Conservation (phyloP, 2,888 invertebrate genomes). For the Danaus chrysippus region DNA sequence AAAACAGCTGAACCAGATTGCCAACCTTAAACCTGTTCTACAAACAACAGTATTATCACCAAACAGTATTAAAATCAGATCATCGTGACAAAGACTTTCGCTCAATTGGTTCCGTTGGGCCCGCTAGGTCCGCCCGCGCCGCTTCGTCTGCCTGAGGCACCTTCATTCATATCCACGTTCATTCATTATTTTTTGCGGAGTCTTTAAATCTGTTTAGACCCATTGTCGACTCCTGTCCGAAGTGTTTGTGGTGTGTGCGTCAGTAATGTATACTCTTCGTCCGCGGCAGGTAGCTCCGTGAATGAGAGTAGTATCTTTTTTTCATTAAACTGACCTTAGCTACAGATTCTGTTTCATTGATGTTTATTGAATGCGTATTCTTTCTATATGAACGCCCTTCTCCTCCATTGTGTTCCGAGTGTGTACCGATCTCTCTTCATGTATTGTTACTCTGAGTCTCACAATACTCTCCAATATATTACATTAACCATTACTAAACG, state of each 20-base stretch:
- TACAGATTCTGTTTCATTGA: constrained; percentile 27
- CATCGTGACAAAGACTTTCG: neutral
- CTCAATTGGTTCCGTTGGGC: neutral
- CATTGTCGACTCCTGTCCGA: constrained; percentile 18
- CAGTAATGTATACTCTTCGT: constrained; percentile 44
- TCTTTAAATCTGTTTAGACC: constrained; percentile 10
- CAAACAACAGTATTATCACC: too few species aligned
- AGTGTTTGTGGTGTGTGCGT: constrained; percentile 44
- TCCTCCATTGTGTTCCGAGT: neutral
- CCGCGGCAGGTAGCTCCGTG: constrained; percentile 26
- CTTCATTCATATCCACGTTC: constrained; percentile 42
- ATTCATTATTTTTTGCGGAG: constrained; percentile 35
- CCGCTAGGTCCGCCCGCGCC: too few species aligned
- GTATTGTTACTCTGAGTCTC: neutral
- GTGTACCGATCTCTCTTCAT: neutral
- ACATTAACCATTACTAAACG: too few species aligned
- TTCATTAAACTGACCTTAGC: constrained; percentile 20
- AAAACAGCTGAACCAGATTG: too few species aligned
- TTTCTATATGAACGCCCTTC: neutral
- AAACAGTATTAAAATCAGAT: constrained; percentile 1
- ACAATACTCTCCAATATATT: too few species aligned
- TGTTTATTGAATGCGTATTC: constrained; percentile 1
- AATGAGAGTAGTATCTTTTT: constrained; percentile 23
- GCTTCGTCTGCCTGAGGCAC: constrained; percentile 40
- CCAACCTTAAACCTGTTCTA: too few species aligned